Base-by-base conservation (phyloP, 1,140 invertebrate species). In the Meloidogyne chitwoodi region DNA sequence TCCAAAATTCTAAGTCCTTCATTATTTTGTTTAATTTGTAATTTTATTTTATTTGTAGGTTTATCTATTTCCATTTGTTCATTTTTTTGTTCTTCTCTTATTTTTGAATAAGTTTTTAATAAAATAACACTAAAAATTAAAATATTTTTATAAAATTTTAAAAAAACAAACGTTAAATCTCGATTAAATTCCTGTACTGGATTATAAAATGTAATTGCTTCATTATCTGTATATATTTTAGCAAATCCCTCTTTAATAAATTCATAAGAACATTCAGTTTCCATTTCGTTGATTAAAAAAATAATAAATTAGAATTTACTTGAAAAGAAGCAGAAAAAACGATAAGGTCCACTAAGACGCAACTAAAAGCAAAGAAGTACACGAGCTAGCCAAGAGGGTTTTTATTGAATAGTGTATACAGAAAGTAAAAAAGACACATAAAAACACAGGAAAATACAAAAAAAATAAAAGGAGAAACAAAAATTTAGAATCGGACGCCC, bases 1-100 rank as follows among this genome's bases (percentile, higher is more conserved):
- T 99, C 96, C 67, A 98, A 89, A 79, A 99, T 91, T 56, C 74
- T 71, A 62, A 87, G 70, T 68, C 70, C 81, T 74, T 26, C 65
- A 24, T 5, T 84, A 31, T 70, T 41, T 56, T 79, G 81, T 76
- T 85, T 85, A 29, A 44, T 66, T 12, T 61, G 26, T n/a, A 82
- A 82, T 69, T 79, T 74, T 0, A 72, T 70, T 38, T 68, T 64
- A 12, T 12, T 61, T 41, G 14, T 14, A 22, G 71, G 29, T 64
- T 76, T 69, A 16, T 75, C 65, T 22, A 31, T 75, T 70, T 66
- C 12, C 29, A 75, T 68, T 34, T 76, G 34, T 22, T 56, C 12
- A n/a, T n/a, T 67, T n/a, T 62, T 72, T 34, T 73, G 24, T n/a
- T n/a, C 73, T 24, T 79, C 73, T 62, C 76, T 68, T 68, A 84